Evolutionary conservation across 2,888 invertebrate genomes (phyloP).

Genomic region (Silvanus unidentatus): DNA sequence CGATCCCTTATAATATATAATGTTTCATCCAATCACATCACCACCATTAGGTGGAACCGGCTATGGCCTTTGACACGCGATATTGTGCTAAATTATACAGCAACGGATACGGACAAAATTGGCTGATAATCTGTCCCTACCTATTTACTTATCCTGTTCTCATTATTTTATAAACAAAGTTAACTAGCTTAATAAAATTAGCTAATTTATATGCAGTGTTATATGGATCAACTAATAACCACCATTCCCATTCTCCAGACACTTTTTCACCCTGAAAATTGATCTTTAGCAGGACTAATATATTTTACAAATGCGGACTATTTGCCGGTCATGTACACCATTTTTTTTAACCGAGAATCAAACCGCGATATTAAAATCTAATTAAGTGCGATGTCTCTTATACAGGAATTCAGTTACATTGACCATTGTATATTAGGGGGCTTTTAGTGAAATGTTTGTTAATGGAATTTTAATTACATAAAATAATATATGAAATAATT

Average conservation of each 20-base stretch:
- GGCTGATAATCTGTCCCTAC: slow-evolving; percentile 1
- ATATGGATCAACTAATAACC: background rate
- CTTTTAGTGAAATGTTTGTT: background rate
- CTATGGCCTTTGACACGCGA: slow-evolving; percentile 27
- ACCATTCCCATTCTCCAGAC: background rate
- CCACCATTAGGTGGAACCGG: slow-evolving; percentile 14
- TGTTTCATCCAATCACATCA: slow-evolving; percentile 13
- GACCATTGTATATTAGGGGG: background rate
- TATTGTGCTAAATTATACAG: slow-evolving; percentile 13
- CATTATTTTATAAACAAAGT: too few relatives aligned
- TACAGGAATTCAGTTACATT: background rate
- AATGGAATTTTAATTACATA: slow-evolving; percentile 4
- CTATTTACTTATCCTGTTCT: too few relatives aligned
- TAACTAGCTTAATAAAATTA: too few relatives aligned
- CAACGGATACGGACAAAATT: background rate
- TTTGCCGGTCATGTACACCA: too few relatives aligned
- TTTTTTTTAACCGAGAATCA: background rate
- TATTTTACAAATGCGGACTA: too few relatives aligned
- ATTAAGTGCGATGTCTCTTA: slow-evolving; percentile 1
- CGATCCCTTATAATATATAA: slow-evolving; percentile 9
- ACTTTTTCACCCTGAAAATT: background rate
- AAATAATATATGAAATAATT: slow-evolving; percentile 1
- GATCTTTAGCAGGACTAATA: too few relatives aligned
- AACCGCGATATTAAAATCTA: slow-evolving; percentile 3
- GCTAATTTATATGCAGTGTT: background rate